Percentiles rank a stretch among this genome's conserved stretches.
Conservation (phyloP, 2,888 invertebrate species). For the Thereva nobilitata region DNA sequence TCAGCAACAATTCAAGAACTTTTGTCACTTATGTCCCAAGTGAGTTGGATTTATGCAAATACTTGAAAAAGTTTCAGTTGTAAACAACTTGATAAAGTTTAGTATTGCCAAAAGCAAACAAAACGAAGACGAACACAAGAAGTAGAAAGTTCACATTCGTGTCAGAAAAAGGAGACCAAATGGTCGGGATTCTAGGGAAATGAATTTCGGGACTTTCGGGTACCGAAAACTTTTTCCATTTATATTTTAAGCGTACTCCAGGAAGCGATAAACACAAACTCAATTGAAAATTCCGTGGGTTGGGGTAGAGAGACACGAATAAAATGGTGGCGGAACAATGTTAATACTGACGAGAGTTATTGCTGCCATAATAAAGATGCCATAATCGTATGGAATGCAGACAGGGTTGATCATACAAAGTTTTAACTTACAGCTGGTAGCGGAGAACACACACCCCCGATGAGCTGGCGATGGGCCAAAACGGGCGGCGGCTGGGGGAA, state of each 20-base stretch:
- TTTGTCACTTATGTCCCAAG: conserved; percentile 35
- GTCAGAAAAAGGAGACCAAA: neutral
- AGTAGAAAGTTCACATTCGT: conserved; percentile 15
- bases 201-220: conserved; percentile 20
- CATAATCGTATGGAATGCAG: too few relatives aligned
- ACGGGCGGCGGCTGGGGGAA: too few relatives aligned
- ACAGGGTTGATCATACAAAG: too few relatives aligned
- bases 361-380: too few relatives aligned
- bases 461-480: too few relatives aligned
- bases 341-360: too few relatives aligned
- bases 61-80: conserved; percentile 34
- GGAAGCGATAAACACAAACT: conserved; percentile 25
- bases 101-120: conserved; percentile 31
- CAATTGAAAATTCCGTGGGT: conserved; percentile 3
- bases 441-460: too few relatives aligned
- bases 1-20: conserved; percentile 29
- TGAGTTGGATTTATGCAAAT: conserved; percentile 35
- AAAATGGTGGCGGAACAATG: too few relatives aligned
- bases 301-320: too few relatives aligned
- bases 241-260: conserved; percentile 24
- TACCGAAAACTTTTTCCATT: conserved; percentile 28
- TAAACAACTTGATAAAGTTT: conserved; percentile 36
- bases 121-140: conserved; percentile 23
- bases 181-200: conserved; percentile 10
- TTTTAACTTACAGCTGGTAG: too few relatives aligned